Conservation (phyloP, 2,888 invertebrate genomes). For the Oxystoma pomonae region DNA sequence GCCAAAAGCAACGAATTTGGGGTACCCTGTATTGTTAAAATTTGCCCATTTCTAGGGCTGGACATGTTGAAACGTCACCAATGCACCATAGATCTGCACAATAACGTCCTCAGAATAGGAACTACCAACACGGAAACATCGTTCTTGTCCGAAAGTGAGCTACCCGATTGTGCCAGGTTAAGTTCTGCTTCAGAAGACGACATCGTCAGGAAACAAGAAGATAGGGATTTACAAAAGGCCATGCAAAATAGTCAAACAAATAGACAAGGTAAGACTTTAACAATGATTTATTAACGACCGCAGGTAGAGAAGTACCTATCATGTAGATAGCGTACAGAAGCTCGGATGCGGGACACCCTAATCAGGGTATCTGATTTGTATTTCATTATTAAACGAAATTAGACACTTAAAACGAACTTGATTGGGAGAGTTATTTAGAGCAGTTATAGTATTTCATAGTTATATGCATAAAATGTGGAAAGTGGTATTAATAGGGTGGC, state of each 20-base stretch:
- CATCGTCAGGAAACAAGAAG: slow-evolving; percentile 54
- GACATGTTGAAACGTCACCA: slow-evolving; percentile 98
- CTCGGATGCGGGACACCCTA: too few species aligned
- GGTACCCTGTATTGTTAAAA: too few species aligned
- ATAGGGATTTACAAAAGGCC: slow-evolving; percentile 66
- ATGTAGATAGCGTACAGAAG: too few species aligned
- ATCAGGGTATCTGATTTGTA: too few species aligned
- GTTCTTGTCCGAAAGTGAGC: slow-evolving; percentile 74
- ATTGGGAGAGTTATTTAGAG: too few species aligned
- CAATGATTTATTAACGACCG: slow-evolving; percentile 2
- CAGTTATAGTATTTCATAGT: too few species aligned
- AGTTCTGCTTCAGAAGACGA: slow-evolving; percentile 66
- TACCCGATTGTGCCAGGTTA: slow-evolving; percentile 79
- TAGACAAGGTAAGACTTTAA: slow-evolving; percentile 30
- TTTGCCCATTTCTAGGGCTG: slow-evolving; percentile 60
- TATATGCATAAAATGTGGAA: too few species aligned
- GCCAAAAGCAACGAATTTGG: too few species aligned
- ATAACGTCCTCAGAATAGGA: slow-evolving; percentile 84
- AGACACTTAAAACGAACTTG: too few species aligned
- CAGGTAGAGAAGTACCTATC: too few species aligned
- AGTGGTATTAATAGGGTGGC: too few species aligned
- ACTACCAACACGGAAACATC: slow-evolving; percentile 89
- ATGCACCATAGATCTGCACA: slow-evolving; percentile 89
- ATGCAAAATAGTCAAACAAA: slow-evolving; percentile 63
- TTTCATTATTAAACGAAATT: too few species aligned